Evolutionary conservation across 2,888 invertebrate genomes (phyloP), one percentile per base, ranked within the genome.

Genomic region (Athripsodes cinereus): DNA sequence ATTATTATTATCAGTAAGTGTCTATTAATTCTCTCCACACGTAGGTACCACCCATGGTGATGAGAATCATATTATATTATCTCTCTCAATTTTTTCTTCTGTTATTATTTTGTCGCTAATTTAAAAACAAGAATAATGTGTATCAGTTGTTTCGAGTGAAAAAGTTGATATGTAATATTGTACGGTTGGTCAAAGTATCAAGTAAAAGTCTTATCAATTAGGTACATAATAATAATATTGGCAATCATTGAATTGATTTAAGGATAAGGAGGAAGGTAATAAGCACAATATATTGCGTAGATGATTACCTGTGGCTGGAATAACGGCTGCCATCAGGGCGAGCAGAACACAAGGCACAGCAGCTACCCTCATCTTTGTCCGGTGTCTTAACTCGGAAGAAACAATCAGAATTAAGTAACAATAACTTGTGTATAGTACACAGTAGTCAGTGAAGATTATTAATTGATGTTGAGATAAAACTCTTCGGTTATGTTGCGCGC

Each of bases 271-370:
- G 13, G 40, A 8, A 40, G 40, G 19, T 48, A 21, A 48, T 19
- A 19, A 46, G 8, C n/a, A n/a, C n/a, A n/a, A 21, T 48, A 18
- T 10, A 48, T 48, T 48, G 6, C 5, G 46, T n/a, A 10, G 48
- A 8, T 21, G 20, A 19, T 48, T 21, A 82, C 82, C 82, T 78
- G 81, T 73, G 55, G 75, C 75, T 61, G 80, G 79, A 67, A 74
- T 73, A 61, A 75, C 76, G 67, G 77, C 77, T 71, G 77, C 78
- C 70, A 75, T 71, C 68, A 81, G 74, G 40, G 58, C 60, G 72
- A 81, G 69, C 66, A 81, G 70, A 70, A 79, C 75, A 69, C 79
- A 73, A 69, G 80, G 79, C 70, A 81, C 71, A 70, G 81, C 66
- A 65, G 61, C 64, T 64, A 53, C 62, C 63, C 64, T 64, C 66